Evolutionary conservation across 2,888 invertebrate species (phyloP).

Genomic region (Seira musarum): DNA sequence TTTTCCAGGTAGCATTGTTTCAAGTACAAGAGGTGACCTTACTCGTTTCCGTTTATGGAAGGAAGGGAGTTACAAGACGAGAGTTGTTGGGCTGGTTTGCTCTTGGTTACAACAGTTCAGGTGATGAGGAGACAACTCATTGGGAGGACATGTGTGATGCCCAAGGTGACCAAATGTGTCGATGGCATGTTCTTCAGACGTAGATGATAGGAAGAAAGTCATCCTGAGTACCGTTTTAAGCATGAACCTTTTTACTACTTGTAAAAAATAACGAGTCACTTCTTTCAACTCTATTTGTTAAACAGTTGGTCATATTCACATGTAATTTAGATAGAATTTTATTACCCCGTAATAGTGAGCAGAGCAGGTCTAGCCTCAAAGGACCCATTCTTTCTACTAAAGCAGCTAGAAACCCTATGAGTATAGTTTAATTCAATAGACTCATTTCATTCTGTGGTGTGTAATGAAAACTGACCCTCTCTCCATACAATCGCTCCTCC

Average conservation of each 20-base stretch:
- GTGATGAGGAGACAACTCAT: slow-evolving; percentile 91
- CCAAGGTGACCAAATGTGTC: slow-evolving; percentile 89
- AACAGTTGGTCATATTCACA: not conserved
- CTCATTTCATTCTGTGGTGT: not conserved
- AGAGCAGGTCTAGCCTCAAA: no score
- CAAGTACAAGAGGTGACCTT: slow-evolving; percentile 95
- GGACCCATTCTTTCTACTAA: no score
- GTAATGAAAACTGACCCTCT: not conserved
- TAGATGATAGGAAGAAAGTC: no score
- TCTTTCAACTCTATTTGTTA: slow-evolving; percentile 5
- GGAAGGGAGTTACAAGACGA: slow-evolving; percentile 93
- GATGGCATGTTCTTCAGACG: slow-evolving; percentile 91
- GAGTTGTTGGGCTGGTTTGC: slow-evolving; percentile 99
- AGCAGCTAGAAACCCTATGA: no score
- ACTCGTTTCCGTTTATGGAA: slow-evolving; percentile 93
- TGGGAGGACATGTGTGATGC: slow-evolving; percentile 94
- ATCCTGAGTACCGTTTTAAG: not conserved
- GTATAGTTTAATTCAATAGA: no score
- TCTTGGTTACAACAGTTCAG: slow-evolving; percentile 91
- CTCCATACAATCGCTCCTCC: no score
- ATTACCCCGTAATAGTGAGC: no score
- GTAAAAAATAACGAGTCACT: not conserved
- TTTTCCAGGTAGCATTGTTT: slow-evolving; percentile 88
- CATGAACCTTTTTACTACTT: not conserved
- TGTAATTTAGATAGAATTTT: no score